Percentiles rank a stretch among this genome's conserved stretches.
Conservation (phyloP, 1,140 invertebrate genomes). For the Drosophila hydei region DNA sequence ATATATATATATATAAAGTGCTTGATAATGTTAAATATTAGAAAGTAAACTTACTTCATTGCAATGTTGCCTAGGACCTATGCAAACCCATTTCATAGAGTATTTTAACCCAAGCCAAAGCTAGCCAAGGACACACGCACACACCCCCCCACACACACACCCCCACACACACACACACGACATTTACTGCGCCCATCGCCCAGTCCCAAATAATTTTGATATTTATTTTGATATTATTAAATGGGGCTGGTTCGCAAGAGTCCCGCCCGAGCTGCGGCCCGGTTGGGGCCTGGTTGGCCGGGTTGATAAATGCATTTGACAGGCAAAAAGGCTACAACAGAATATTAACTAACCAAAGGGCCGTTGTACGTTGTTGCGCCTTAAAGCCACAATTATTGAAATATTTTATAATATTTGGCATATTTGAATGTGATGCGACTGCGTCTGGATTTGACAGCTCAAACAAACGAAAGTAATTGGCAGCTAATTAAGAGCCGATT, state of each 20-base stretch:
- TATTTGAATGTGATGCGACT: not conserved
- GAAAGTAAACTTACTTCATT: no score
- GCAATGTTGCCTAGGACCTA: no score
- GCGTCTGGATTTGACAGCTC: slow-evolving; percentile 12
- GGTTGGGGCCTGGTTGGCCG: not conserved
- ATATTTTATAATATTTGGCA: slow-evolving; percentile 1
- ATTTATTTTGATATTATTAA: slow-evolving; percentile 36
- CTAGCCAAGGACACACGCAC: not conserved
- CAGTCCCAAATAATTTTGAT: slow-evolving; percentile 18
- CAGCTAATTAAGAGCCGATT: slow-evolving; percentile 12
- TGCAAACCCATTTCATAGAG: no score
- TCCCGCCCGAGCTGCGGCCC: not conserved
- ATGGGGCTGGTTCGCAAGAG: not conserved
- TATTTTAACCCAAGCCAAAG: not conserved
- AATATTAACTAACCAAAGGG: slow-evolving; percentile 11
- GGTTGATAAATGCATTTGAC: slow-evolving; percentile 15
- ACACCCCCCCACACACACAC: no score
- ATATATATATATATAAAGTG: no score
- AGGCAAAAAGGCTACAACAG: not conserved
- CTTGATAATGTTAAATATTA: no score
- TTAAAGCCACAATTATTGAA: slow-evolving; percentile 13
- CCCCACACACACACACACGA: not conserved
- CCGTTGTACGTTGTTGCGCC: not conserved
- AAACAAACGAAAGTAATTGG: slow-evolving; percentile 15
- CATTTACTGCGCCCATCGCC: not conserved